These are phyloP conservation scores for Drosophila helvetica DNA, from an alignment of 2,888 invertebrate species.

Conservation along the genomic window DNA sequence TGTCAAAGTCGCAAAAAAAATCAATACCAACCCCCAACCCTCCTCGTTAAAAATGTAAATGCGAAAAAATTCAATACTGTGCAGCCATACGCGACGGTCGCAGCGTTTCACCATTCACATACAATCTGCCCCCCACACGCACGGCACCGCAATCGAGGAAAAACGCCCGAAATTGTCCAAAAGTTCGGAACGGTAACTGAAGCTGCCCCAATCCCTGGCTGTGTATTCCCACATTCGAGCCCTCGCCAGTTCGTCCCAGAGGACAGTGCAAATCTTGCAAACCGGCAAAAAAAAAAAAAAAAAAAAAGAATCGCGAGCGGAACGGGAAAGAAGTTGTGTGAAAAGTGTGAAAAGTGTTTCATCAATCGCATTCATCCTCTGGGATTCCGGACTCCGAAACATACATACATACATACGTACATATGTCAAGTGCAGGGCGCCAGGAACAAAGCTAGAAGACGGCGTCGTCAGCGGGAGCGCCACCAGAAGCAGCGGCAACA, in stretches of 20 bases:
- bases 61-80: slow-evolving; percentile 82
- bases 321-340: slow-evolving; percentile 26
- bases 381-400: not conserved
- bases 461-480: slow-evolving; percentile 20
- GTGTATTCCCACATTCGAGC: not conserved
- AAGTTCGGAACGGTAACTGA: slow-evolving; percentile 20
- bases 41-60: slow-evolving; percentile 81
- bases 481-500: slow-evolving; percentile 22
- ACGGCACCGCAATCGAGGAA: slow-evolving; percentile 27
- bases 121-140: slow-evolving; percentile 31
- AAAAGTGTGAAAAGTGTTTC: slow-evolving; percentile 48
- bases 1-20: slow-evolving; percentile 79
- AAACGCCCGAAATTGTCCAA: slow-evolving; percentile 27
- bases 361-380: slow-evolving; percentile 8
- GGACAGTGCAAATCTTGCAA: slow-evolving; percentile 35
- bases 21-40: slow-evolving; percentile 82
- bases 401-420: slow-evolving; percentile 21
- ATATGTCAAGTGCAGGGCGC: slow-evolving; percentile 70
- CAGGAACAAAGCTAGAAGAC: slow-evolving; percentile 43
- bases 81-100: slow-evolving; percentile 78
- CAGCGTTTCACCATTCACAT: slow-evolving; percentile 55
- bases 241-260: slow-evolving; percentile 3
- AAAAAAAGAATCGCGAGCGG: slow-evolving; percentile 16
- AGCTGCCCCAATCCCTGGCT: not conserved
- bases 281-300: slow-evolving; percentile 60